phyloP scores from a whole-genome alignment of 2,888 invertebrate species.

The Xanthorhoe designata region DNA sequence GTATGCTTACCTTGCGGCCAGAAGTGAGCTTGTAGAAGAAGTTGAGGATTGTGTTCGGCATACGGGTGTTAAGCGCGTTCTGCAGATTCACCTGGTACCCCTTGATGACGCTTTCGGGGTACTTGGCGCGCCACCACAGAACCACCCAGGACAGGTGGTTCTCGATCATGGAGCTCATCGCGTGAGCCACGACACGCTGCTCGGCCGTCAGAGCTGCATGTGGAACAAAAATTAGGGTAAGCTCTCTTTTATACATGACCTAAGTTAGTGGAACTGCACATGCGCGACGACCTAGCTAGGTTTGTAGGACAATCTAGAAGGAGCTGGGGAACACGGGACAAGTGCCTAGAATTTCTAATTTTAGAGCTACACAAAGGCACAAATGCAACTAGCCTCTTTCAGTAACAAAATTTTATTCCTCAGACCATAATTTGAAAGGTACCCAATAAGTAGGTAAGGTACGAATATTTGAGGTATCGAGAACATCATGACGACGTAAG shows the following conservation, averaged over 20 bases:
- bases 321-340: neutral
- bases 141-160: conserved; percentile 97
- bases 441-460: too few species aligned
- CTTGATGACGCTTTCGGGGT: conserved; percentile 94
- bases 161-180: conserved; percentile 97
- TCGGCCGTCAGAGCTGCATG: conserved; percentile 89
- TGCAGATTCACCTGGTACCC: conserved; percentile 97
- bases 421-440: too few species aligned
- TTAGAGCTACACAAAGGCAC: neutral
- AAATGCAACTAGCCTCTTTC: too few species aligned
- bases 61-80: conserved; percentile 93
- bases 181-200: conserved; percentile 95
- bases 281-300: conserved; percentile 60
- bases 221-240: conserved; percentile 47
- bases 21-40: conserved; percentile 95
- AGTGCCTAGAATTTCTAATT: neutral
- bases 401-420: too few species aligned
- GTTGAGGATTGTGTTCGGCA: conserved; percentile 95
- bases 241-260: conserved; percentile 12
- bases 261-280: conserved; percentile 58
- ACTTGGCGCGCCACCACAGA: conserved; percentile 96
- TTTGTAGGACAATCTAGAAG: conserved; percentile 33
- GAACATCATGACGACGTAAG: too few species aligned
- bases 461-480: too few species aligned
- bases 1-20: conserved; percentile 90